phyloP scores from a whole-genome alignment of 2,113 vertebrate genomes.

The Chelonoidis abingdonii region DNA sequence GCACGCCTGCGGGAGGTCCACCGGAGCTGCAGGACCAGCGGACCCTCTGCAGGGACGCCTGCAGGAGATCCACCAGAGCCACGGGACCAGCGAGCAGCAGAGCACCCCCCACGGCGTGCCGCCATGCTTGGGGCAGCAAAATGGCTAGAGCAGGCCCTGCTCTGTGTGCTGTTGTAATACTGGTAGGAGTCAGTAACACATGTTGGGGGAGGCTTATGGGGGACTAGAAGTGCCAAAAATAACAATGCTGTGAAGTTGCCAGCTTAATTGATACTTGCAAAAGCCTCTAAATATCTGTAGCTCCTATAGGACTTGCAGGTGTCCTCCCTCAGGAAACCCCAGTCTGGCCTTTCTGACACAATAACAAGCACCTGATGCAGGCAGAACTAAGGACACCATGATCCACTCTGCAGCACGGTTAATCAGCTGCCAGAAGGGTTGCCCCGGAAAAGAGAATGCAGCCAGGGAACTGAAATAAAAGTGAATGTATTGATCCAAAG shows the following conservation, averaged over 20 bases:
- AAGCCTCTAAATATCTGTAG: not conserved
- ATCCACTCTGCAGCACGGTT: not conserved
- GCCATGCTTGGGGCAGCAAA: too few species aligned
- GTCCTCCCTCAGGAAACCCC: not conserved
- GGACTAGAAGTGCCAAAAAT: not conserved
- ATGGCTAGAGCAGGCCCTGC: too few species aligned
- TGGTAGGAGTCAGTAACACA: not conserved
- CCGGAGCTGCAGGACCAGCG: too few species aligned
- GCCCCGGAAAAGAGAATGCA: not conserved
- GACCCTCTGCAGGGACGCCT: too few species aligned
- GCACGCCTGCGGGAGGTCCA: too few species aligned
- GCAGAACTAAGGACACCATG: not conserved
- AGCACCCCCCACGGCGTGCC: too few species aligned
- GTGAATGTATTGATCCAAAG: not conserved
- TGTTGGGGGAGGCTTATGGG: not conserved
- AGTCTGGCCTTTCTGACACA: not conserved
- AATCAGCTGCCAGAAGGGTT: not conserved
- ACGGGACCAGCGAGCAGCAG: too few species aligned
- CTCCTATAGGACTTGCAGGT: not conserved
- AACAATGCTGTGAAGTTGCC: not conserved
- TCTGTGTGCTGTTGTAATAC: not conserved
- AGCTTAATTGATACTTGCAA: not conserved
- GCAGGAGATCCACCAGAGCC: too few species aligned
- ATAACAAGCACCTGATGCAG: not conserved
- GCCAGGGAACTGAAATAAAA: not conserved